Conservation (phyloP, 2,113 vertebrate genomes). For the Cepphus grylle region DNA sequence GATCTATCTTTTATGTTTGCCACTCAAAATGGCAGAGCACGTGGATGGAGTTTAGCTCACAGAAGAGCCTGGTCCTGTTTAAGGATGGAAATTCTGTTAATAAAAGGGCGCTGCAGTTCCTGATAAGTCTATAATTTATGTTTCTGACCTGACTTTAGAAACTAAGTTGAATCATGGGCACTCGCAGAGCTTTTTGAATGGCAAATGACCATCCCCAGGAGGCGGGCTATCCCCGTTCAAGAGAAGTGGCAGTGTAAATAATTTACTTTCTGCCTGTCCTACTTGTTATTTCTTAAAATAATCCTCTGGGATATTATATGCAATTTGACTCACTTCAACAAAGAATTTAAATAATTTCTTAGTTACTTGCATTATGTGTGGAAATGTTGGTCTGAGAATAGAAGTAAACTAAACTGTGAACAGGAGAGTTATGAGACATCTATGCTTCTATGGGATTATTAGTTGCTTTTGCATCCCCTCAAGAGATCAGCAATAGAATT, state of each 20-base stretch:
- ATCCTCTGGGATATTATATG: constrained; percentile 16
- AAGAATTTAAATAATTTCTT: constrained; percentile 23
- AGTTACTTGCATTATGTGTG: constrained; percentile 38
- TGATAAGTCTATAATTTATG: background rate
- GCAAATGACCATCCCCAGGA: background rate
- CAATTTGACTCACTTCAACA: constrained; percentile 21
- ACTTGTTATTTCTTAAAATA: constrained; percentile 54
- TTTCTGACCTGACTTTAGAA: background rate
- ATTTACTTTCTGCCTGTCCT: constrained; percentile 32
- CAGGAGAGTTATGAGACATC: background rate
- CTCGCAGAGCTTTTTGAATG: background rate
- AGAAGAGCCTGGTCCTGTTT: background rate
- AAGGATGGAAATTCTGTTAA: background rate
- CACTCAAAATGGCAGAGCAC: background rate
- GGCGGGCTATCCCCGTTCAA: background rate
- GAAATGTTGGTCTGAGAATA: constrained; percentile 29
- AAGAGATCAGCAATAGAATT: constrained; percentile 13
- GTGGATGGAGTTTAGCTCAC: background rate
- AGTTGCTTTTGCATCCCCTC: background rate
- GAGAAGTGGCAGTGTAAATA: constrained; percentile 24
- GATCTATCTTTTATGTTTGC: background rate
- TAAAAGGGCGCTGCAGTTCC: background rate
- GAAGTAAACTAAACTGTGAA: constrained; percentile 37
- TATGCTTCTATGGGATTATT: background rate
- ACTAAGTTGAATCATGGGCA: background rate